Conservation (phyloP, 2,797 vertebrate species). For the Tokudaia tokunoshimensis region DNA sequence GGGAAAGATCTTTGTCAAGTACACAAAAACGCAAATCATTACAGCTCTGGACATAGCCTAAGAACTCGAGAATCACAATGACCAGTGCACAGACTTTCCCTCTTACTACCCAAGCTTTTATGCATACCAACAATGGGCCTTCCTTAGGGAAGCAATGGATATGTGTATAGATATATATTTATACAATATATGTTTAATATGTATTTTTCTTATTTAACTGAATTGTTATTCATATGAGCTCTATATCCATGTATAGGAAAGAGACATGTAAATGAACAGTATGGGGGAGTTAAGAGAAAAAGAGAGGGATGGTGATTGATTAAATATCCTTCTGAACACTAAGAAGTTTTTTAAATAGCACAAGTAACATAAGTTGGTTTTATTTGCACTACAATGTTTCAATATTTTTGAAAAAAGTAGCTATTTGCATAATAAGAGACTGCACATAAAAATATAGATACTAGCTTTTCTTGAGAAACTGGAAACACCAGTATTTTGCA, state of each 20-base stretch:
- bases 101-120: not conserved
- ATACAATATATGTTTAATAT: not conserved
- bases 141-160: not conserved
- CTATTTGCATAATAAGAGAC: slow-evolving; percentile 21
- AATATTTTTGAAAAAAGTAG: not conserved
- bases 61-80: not conserved
- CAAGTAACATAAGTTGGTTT: not conserved
- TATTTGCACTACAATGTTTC: slow-evolving; percentile 36
- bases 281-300: not conserved
- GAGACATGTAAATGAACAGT: slow-evolving; percentile 1
- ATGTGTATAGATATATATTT: not conserved
- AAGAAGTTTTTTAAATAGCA: not conserved
- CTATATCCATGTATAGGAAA: slow-evolving; percentile 12
- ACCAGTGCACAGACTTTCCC: not conserved
- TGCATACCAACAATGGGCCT: not conserved
- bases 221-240: slow-evolving; percentile 30
- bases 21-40: not conserved
- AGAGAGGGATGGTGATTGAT: not conserved
- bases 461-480: slow-evolving; percentile 56
- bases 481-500: not conserved
- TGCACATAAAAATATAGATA: slow-evolving; percentile 51
- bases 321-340: not conserved
- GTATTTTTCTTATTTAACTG: not conserved
- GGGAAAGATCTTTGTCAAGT: not conserved
- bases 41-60: not conserved